phyloP scores from a whole-genome alignment of 2,113 vertebrate genomes.

The Psophia crepitans region DNA sequence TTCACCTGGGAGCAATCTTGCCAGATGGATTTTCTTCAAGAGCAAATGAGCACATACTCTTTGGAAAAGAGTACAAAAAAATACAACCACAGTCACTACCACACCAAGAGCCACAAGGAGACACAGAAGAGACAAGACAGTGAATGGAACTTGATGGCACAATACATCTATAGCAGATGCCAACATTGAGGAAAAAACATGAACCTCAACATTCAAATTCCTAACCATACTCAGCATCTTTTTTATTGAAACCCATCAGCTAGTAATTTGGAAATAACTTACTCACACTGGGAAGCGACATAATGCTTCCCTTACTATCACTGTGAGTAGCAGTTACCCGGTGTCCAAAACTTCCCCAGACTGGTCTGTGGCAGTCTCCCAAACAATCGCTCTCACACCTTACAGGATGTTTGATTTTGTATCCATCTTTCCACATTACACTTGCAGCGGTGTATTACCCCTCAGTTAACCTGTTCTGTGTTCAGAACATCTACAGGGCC shows the following conservation, averaged over 20 bases:
- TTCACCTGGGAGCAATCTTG: not conserved
- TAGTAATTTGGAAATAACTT: not conserved
- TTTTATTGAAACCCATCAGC: not conserved
- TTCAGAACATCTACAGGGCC: not conserved
- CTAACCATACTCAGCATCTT: not conserved
- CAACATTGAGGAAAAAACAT: not conserved
- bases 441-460: not conserved
- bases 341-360: not conserved
- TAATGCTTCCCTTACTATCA: not conserved
- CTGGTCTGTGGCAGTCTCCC: not conserved
- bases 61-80: not conserved
- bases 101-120: not conserved
- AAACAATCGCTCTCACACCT: not conserved
- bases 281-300: not conserved
- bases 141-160: not conserved
- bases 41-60: not conserved
- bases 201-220: not conserved
- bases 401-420: not conserved
- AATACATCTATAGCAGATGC: not conserved
- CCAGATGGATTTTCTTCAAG: not conserved
- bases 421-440: not conserved
- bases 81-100: not conserved
- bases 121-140: not conserved
- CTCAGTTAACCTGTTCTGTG: not conserved
- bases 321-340: not conserved